Evolutionary conservation across 2,888 invertebrate genomes (phyloP), one percentile per base, ranked within the genome.

Genomic region (Schrankia costaestrigalis): DNA sequence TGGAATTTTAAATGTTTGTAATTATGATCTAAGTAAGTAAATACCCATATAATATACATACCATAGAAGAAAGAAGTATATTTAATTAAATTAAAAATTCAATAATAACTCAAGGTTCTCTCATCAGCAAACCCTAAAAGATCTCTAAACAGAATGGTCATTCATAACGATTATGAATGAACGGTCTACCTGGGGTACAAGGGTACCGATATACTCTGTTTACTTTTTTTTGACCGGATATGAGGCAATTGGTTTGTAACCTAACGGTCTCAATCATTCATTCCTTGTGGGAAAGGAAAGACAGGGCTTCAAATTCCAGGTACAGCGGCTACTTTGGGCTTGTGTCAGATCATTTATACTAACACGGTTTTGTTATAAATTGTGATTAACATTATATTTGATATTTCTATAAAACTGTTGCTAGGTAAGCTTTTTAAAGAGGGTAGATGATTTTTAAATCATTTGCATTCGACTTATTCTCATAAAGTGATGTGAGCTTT

Each of bases 191-290:
- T 84, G 83, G 55, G n/a, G 60, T 46, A 50, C 48, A 42, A 57
- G 63, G 63, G 63, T 64, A 64, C 54, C 65, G 64, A 61, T 55
- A 48, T 53, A 48, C 65, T 66, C 53, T 69, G 61, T 72, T 70
- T 70, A 65, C 48, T 43, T 66, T 76, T 74, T 71, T 69, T 73
- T 61, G 53, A 60, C 81, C 84, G 85, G 85, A 86, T 79, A 83
- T 76, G 64, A 69, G 71, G 64, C 74, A 73, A 81, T 80, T 73
- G 66, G 63, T 63, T 58, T 51, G 54, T 59, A 35, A 73, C 85
- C 84, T 85, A 85, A 85, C 84, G 78, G 73, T 71, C 46, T 48
- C 50, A 43, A 55, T 57, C 53, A 51, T 60, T 55, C 57, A 47
- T 41, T 32, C 37, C 59, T n/a, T 57, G 58, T 59, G 59, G 58